Base-by-base conservation (phyloP, 2,113 vertebrate genomes). In the Actenoides lindsayi region DNA sequence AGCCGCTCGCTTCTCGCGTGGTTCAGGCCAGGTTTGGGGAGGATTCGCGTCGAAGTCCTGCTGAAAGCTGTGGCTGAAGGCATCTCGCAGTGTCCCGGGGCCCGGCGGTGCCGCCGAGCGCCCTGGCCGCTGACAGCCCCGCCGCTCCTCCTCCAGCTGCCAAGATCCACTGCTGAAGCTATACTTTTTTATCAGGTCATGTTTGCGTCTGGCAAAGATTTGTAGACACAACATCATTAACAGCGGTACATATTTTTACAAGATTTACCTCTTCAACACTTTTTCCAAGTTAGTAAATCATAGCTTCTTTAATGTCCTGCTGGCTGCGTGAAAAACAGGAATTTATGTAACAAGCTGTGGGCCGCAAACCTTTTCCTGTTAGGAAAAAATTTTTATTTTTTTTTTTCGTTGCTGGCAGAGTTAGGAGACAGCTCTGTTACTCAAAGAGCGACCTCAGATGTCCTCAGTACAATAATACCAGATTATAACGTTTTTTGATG, bases 321-420 rank as follows among this genome's bases (percentile, higher is more conserved):
- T 96, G 96, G 95, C 95, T 97, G 63, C 64, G 41, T 97, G 97
- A 98, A 98, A 98, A 98, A 98, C 98, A 98, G 98, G 98, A 98
- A 98, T 98, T 98, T 98, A 97, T 98, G 95, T 98, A 98, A 98
- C 95, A 95, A 97, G 94, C 96, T 94, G 96, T 94, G 96, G 95
- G 96, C 96, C 93, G 37, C 97, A 98, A 98, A 98, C 97, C 95
- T 98, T 98, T 98, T 98, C 98, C 98, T 98, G 98, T 98, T 98
- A 86, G 97, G 98, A 97, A 98, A 51, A 94, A 30, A 83, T 97
- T 46, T 46, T 46, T 46, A 20, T 46, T 96, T 95, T 97, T 91
- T 97, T 97, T 90, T 97, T 95, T 97, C 89, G 86, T 96, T 97
- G 97, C 98, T 98, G 98, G 98, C 98, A 97, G 81, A 86, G 91